Evolutionary conservation across 1,140 invertebrate genomes (phyloP), one percentile per base, ranked within the genome.

Genomic region (Oreohelix idahoensis): DNA sequence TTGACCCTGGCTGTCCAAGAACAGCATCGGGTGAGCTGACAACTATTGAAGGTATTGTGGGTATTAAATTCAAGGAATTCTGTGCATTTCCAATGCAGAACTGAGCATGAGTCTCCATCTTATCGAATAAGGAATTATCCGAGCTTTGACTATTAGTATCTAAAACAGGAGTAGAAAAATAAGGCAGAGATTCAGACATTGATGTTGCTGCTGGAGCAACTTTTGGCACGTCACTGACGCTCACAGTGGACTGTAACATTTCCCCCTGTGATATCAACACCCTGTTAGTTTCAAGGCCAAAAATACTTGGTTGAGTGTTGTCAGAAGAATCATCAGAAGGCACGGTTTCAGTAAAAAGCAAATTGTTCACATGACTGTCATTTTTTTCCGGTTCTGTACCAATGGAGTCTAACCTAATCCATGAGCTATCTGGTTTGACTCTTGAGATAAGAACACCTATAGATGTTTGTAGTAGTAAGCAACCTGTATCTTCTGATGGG

Each of bases 391-490:
- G 10, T 32, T 66, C 63, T 13, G 29, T 66, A 66, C 66, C 76
- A 35, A 53, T 49, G 8, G 42, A 15, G 17, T 84, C 84, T 49
- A 84, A 76, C 73, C 84, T 87, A 29, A 90, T 90, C 89, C 89
- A 90, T 53, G 87, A 89, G 13, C 83, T 84, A 80, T 90, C 89
- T n/a, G 89, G 86, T 73, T 87, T 88, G 66, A 88, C 84, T 66
- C 86, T 88, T n/a, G 82, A 78, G 32, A 1, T 63, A 20, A 49
- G 83, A 13, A 23, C 49, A 10, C n/a, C 29, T 23, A 32, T 5
- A 17, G 63, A 66, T 32, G n/a, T 32, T 23, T 66, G 63, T 32
- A 32, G 29, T 2, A 11, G 51, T 5, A 4, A 11, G 10, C 1
- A 58, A 23, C 51, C 51, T 2, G n/a, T 8, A 32, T 32, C 29